These are phyloP conservation scores for Uropsilus gracilis DNA, from an alignment of 2,113 vertebrate species.

Conservation along the genomic window DNA sequence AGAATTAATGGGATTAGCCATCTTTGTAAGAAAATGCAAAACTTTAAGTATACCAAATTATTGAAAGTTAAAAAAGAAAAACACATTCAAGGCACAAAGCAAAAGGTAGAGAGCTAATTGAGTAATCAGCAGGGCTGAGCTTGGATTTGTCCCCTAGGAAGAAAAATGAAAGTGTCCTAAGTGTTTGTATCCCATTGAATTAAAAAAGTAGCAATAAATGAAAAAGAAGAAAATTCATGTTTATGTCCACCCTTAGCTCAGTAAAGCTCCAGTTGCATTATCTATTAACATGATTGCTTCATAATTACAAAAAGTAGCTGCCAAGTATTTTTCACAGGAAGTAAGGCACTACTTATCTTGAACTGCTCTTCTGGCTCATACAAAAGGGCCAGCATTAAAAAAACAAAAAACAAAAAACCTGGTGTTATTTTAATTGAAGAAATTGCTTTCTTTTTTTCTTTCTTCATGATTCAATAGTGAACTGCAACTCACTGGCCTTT, in stretches of 20 bases:
- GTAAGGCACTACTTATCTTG: constrained; percentile 38
- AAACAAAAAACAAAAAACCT: no score
- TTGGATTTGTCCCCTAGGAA: neutral
- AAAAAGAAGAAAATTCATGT: neutral
- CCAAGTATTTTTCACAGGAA: constrained; percentile 55
- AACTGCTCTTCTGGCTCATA: neutral
- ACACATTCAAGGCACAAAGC: neutral
- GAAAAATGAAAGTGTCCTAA: neutral
- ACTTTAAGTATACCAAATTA: neutral
- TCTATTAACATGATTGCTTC: constrained; percentile 61
- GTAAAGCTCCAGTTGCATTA: constrained; percentile 36
- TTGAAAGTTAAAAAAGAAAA: no score
- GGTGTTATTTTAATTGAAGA: constrained; percentile 35
- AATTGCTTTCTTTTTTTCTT: no score
- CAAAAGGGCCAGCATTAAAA: neutral
- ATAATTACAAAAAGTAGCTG: constrained; percentile 55
- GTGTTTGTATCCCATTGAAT: neutral
- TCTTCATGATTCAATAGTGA: no score
- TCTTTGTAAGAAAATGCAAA: neutral
- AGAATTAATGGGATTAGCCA: neutral
- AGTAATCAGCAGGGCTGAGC: neutral
- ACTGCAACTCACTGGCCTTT: no score
- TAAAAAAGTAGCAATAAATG: neutral
- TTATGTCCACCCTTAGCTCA: constrained; percentile 18
- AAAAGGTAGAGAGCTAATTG: neutral